These are phyloP conservation scores for Lymantria dispar DNA, from an alignment of 2,888 invertebrate genomes.

Conservation along the genomic window DNA sequence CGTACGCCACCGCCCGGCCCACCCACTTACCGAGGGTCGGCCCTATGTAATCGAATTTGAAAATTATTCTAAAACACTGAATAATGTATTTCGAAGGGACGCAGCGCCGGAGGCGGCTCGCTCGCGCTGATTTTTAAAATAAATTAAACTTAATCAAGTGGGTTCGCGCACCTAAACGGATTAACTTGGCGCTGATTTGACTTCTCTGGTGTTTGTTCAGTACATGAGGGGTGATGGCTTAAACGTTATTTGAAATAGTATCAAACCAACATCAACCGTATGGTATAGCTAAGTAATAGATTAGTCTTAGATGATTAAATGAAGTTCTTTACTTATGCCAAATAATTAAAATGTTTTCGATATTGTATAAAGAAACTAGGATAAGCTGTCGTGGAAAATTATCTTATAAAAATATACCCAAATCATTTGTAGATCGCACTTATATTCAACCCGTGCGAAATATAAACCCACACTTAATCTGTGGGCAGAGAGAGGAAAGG, in stretches of 20 bases:
- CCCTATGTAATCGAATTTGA: conserved; percentile 83
- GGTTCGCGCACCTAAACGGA: conserved; percentile 82
- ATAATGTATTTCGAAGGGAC: conserved; percentile 80
- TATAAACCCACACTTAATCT: too few species aligned
- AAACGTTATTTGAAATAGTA: conserved; percentile 68
- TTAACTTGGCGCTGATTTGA: conserved; percentile 81
- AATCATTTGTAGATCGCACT: too few species aligned
- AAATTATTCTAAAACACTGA: conserved; percentile 83
- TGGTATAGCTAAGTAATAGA: not conserved
- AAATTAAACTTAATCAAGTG: conserved; percentile 83
- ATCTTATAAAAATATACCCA: too few species aligned
- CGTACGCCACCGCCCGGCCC: conserved; percentile 54
- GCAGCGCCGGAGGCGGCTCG: conserved; percentile 69
- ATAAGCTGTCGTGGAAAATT: too few species aligned
- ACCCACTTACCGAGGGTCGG: conserved; percentile 80
- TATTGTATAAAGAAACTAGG: too few species aligned
- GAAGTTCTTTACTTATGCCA: too few species aligned
- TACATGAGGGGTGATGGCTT: conserved; percentile 67
- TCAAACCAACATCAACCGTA: conserved; percentile 46
- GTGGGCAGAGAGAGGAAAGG: too few species aligned
- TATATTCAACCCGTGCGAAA: too few species aligned
- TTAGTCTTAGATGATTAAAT: too few species aligned
- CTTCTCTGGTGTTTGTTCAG: conserved; percentile 71
- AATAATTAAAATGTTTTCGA: too few species aligned
- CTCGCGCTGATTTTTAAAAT: conserved; percentile 80